Conservation (phyloP, 2,797 vertebrate species). For the Champsocephalus gunnari region DNA sequence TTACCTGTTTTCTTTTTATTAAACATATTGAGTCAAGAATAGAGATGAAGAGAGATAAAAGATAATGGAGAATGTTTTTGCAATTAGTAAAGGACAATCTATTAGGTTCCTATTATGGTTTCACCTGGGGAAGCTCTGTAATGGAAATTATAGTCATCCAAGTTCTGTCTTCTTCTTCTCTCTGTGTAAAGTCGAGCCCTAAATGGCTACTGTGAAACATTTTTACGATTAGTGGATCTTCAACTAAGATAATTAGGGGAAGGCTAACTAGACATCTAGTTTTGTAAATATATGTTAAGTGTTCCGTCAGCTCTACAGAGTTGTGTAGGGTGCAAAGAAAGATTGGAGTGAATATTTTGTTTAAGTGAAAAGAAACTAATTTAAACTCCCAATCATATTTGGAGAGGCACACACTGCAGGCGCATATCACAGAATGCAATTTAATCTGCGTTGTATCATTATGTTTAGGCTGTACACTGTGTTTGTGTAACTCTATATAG, state of each 20-base stretch:
- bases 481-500: neutral
- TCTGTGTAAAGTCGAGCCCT: neutral
- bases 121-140: neutral
- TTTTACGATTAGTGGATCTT: slow-evolving; percentile 6
- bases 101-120: slow-evolving; percentile 13
- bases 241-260: neutral
- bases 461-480: neutral
- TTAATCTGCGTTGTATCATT: neutral
- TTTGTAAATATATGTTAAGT: neutral
- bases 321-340: slow-evolving; percentile 5
- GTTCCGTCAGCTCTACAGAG: neutral
- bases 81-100: slow-evolving; percentile 15
- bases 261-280: neutral
- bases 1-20: slow-evolving; percentile 1
- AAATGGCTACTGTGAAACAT: neutral
- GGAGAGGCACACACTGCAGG: neutral
- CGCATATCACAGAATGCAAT: neutral
- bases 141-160: neutral
- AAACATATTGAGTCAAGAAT: neutral
- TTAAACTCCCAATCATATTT: neutral
- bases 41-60: slow-evolving; percentile 1
- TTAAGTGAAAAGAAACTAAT: neutral
- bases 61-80: slow-evolving; percentile 3
- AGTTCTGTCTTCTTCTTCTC: neutral
- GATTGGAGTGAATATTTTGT: neutral